Percentiles rank a stretch among this genome's conserved stretches.
phyloP scores from a whole-genome alignment of 2,888 invertebrate genomes.

The Tuta absoluta region DNA sequence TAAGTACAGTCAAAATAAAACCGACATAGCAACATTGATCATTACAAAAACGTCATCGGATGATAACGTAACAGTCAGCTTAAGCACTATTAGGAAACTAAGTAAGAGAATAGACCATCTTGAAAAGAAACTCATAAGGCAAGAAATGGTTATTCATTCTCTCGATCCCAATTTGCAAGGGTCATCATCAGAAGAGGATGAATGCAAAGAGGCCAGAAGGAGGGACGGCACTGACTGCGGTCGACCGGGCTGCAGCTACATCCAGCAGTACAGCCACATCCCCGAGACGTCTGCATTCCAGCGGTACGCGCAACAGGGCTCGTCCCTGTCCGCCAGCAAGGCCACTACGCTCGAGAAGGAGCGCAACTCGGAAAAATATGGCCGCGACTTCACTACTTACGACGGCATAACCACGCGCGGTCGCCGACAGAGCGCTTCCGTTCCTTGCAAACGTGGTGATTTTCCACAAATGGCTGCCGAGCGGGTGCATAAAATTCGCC shows the following conservation, averaged over 20 bases:
- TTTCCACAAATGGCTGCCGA: conserved; percentile 68
- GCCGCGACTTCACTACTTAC: conserved; percentile 72
- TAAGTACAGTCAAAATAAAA: conserved; percentile 48
- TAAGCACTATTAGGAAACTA: conserved; percentile 50
- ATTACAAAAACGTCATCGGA: conserved; percentile 58
- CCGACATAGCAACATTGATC: conserved; percentile 58
- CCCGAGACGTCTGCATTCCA: conserved; percentile 75
- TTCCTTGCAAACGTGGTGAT: conserved; percentile 68
- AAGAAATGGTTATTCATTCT: conserved; percentile 69
- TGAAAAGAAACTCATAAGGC: conserved; percentile 63
- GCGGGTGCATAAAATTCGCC: conserved; percentile 70
- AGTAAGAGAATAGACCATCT: conserved; percentile 61
- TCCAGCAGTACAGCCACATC: conserved; percentile 72
- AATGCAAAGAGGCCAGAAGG: conserved; percentile 50
- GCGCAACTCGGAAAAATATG: conserved; percentile 74
- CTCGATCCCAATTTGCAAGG: conserved; percentile 57
- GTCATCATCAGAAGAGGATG: conserved; percentile 69
- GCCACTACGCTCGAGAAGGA: conserved; percentile 68
- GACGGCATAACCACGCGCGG: conserved; percentile 73
- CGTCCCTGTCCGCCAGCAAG: conserved; percentile 63
- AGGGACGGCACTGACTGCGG: conserved; percentile 47
- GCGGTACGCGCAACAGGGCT: conserved; percentile 61
- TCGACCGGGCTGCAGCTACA: conserved; percentile 68
- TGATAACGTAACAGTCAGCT: conserved; percentile 42
- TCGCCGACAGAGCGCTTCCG: conserved; percentile 68